A percentile compares a stretch with the other conserved stretches of the same genome.
Evolutionary conservation across 2,113 vertebrate species (phyloP).

Genomic region (Notiomystis cincta): DNA sequence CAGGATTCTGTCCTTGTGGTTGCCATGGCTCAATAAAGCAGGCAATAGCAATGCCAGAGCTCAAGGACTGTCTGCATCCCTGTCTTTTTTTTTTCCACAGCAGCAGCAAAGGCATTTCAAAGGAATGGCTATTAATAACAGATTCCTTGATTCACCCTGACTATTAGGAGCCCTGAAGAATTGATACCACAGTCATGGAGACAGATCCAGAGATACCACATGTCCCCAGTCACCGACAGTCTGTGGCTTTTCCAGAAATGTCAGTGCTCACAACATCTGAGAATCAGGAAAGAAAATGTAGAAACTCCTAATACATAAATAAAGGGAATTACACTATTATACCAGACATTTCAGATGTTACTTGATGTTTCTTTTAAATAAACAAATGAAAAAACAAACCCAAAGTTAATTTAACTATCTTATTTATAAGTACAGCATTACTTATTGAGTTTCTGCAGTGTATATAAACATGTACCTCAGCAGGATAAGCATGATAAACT

Average conservation of each 20-base stretch:
- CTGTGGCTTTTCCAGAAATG: neutral
- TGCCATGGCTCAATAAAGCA: neutral
- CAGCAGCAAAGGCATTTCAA: conserved; percentile 11
- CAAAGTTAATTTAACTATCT: neutral
- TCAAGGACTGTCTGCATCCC: neutral
- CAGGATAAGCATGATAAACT: neutral
- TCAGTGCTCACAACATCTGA: neutral
- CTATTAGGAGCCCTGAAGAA: neutral
- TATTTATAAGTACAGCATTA: neutral
- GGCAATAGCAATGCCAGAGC: neutral
- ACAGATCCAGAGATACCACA: neutral
- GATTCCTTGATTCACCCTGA: neutral
- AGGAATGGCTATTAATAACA: neutral
- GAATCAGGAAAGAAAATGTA: neutral
- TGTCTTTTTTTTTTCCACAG: neutral
- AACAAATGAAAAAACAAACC: neutral
- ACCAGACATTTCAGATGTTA: neutral
- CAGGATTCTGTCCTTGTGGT: neutral
- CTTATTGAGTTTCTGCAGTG: neutral
- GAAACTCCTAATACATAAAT: neutral
- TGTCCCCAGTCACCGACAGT: neutral
- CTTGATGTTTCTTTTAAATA: neutral
- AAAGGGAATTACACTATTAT: neutral
- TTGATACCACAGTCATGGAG: neutral
- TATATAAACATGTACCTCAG: neutral